These are phyloP conservation scores for Spondyliosoma cantharus DNA, from an alignment of 2,797 vertebrate genomes.

Conservation along the genomic window DNA sequence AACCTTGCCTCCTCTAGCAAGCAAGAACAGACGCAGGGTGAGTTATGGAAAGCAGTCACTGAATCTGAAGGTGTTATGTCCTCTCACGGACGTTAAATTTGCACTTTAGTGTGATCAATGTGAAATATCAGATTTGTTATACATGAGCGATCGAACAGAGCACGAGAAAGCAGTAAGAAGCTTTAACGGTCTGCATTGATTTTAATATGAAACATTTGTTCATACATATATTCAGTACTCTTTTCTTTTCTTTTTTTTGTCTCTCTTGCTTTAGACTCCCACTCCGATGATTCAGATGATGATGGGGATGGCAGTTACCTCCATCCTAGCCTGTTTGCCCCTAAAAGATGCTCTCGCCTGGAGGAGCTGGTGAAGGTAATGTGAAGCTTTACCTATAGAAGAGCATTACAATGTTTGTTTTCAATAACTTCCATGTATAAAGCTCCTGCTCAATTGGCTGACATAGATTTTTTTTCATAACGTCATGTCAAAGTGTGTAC, in stretches of 20 bases:
- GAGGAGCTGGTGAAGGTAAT: slow-evolving; percentile 95
- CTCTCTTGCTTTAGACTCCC: slow-evolving; percentile 68
- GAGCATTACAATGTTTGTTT: no score
- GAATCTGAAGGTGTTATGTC: background rate
- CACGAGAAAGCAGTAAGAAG: background rate
- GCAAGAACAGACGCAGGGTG: slow-evolving; percentile 85
- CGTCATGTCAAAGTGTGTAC: no score
- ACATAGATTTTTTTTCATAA: no score
- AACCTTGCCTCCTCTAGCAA: slow-evolving; percentile 81
- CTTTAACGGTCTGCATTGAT: slow-evolving; percentile 5
- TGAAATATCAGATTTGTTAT: slow-evolving; percentile 12
- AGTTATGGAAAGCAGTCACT: slow-evolving; percentile 51
- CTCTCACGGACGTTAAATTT: background rate
- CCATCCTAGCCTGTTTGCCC: slow-evolving; percentile 96
- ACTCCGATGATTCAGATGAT: slow-evolving; percentile 86
- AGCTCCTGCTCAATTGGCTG: no score
- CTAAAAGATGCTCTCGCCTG: slow-evolving; percentile 91
- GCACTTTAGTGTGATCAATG: background rate
- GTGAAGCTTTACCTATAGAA: background rate
- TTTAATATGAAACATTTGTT: slow-evolving; percentile 3
- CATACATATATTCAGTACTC: background rate
- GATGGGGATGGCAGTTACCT: slow-evolving; percentile 92
- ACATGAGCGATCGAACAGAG: background rate
- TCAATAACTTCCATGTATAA: no score
- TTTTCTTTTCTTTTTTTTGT: background rate